Evolutionary conservation across 2,797 vertebrate species (phyloP), one percentile per base, ranked within the genome.

Genomic region (Fistularia commersonii): DNA sequence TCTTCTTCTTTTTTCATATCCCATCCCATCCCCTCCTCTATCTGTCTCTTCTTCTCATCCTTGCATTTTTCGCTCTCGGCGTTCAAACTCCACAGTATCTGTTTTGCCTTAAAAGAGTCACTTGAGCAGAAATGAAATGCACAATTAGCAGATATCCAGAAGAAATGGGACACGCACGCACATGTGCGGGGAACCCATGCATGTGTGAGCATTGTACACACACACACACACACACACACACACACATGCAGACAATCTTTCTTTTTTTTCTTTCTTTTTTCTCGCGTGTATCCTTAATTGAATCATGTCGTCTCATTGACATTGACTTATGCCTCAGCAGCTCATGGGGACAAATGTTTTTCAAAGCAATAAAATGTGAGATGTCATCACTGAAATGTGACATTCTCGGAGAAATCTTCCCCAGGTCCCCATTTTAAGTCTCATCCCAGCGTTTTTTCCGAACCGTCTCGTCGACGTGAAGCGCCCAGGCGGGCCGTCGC

Each of bases 61-160:
- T 71, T 37, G 55, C 68, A 40, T 43, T 69, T 69, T n/a, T n/a
- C 51, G 80, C 85, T 84, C 64, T 53, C 40, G 79, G 83, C 85
- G 7, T 60, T 76, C 56, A 8, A 67, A 77, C 80, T 66, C 78
- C 72, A n/a, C 72, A 9, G 64, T 82, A 77, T 86, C 81, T 76
- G 78, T 79, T 82, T 83, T 75, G 76, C 67, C 74, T 78, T 82
- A 45, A 81, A 79, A 79, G 74, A 82, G 71, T 66, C 79, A 69
- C 73, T 87, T 79, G 77, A 80, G 86, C 83, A 86, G 76, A 80
- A 88, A 64, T 80, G 71, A 86, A 83, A 85, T 86, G 84, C 81
- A 84, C 84, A 86, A 88, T 89, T 89, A 87, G 77, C 81, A 84
- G 81, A 86, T 76, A 72, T 80, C 77, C 77, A 74, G 79, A 82